Evolutionary conservation across 2,888 invertebrate genomes (phyloP).

Genomic region (Ceratothoa steindachneri): DNA sequence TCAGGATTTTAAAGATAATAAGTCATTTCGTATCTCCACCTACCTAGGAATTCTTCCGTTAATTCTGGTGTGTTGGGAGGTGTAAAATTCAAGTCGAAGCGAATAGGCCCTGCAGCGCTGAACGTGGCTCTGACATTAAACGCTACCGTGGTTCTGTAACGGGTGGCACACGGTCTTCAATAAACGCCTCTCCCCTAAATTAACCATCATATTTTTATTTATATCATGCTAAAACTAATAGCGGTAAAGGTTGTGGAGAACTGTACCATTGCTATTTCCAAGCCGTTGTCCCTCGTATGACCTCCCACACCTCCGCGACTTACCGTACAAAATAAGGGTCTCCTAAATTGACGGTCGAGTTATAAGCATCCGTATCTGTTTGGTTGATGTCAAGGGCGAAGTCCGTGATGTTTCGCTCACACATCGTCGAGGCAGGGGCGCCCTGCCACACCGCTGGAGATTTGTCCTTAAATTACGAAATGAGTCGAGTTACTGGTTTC

Average conservation of each 20-base stretch:
- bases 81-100: constrained; percentile 4
- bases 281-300: too few relatives aligned
- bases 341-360: constrained; percentile 19
- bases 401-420: constrained; percentile 37
- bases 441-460: too few relatives aligned
- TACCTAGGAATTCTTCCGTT: background rate
- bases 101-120: constrained; percentile 22
- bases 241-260: too few relatives aligned
- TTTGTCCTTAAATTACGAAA: background rate
- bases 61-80: background rate
- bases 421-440: constrained; percentile 14
- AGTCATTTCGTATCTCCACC: too few relatives aligned
- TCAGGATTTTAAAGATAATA: too few relatives aligned
- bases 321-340: constrained; percentile 30
- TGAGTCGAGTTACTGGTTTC: too few relatives aligned
- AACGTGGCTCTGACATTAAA: constrained; percentile 13
- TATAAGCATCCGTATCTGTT: constrained; percentile 14
- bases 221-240: too few relatives aligned
- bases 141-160: background rate
- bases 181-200: too few relatives aligned
- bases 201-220: too few relatives aligned
- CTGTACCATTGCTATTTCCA: too few relatives aligned
- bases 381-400: constrained; percentile 13
- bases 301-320: too few relatives aligned
- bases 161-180: too few relatives aligned